phyloP scores from a whole-genome alignment of 2,797 vertebrate genomes.

The Muscicapa comitata region DNA sequence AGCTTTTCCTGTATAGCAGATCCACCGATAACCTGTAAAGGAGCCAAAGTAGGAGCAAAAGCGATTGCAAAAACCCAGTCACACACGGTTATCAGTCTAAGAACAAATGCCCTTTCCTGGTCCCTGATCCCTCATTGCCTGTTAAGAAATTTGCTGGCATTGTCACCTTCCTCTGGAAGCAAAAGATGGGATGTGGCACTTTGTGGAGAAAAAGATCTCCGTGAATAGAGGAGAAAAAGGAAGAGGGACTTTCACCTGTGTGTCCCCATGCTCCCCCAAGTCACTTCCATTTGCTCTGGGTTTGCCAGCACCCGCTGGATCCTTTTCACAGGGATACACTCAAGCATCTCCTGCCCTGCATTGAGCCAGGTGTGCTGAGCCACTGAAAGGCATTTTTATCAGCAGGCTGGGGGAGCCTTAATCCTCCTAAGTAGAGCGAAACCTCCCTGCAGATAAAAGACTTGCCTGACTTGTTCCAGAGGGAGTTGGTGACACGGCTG shows the following conservation, averaged over 20 bases:
- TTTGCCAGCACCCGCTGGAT: background rate
- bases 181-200: background rate
- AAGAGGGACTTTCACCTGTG: background rate
- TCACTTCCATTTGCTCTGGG: background rate
- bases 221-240: background rate
- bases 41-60: background rate
- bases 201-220: background rate
- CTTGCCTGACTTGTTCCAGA: slow-evolving; percentile 39
- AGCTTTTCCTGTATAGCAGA: background rate
- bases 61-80: background rate
- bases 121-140: background rate
- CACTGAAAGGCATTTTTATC: background rate
- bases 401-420: slow-evolving; percentile 35
- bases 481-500: slow-evolving; percentile 53
- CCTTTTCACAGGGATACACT: background rate
- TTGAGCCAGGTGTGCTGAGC: background rate
- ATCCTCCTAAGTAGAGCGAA: slow-evolving; percentile 43
- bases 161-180: background rate
- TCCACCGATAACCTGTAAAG: background rate
- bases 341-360: background rate
- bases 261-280: background rate
- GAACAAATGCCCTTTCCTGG: background rate
- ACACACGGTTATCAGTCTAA: background rate
- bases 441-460: slow-evolving; percentile 68
- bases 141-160: background rate